Evolutionary conservation across 2,888 invertebrate species (phyloP).

Genomic region (Noctua janthe): DNA sequence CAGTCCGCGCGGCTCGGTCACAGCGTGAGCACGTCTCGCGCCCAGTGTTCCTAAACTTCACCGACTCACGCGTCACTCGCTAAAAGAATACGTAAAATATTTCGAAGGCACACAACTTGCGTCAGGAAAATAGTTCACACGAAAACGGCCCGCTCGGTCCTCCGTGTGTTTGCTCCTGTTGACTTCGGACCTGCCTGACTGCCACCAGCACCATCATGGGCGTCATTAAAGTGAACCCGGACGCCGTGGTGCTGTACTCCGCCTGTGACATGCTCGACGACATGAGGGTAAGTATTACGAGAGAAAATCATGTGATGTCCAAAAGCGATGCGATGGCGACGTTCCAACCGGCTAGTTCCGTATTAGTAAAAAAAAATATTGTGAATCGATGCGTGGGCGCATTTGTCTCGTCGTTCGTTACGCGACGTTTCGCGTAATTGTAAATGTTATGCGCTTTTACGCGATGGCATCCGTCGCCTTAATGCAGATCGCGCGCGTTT

Average conservation of each 20-base stretch:
- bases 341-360: slow-evolving; percentile 76
- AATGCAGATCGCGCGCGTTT: slow-evolving; percentile 70
- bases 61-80: slow-evolving; percentile 82
- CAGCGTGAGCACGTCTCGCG: slow-evolving; percentile 87
- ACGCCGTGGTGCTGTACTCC: slow-evolving; percentile 86
- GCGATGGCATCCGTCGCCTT: slow-evolving; percentile 69
- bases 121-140: slow-evolving; percentile 75
- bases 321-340: slow-evolving; percentile 69
- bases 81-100: slow-evolving; percentile 68
- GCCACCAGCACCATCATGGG: slow-evolving; percentile 78
- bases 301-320: slow-evolving; percentile 75
- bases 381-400: slow-evolving; percentile 78
- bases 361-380: slow-evolving; percentile 76
- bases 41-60: slow-evolving; percentile 81
- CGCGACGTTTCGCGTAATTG: slow-evolving; percentile 73
- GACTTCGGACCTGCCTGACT: slow-evolving; percentile 52
- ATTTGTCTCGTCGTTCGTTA: slow-evolving; percentile 58
- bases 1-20: slow-evolving; percentile 90
- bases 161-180: slow-evolving; percentile 77
- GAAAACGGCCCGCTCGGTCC: slow-evolving; percentile 82
- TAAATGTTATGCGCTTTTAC: slow-evolving; percentile 78
- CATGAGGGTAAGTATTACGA: slow-evolving; percentile 84
- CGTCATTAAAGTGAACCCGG: slow-evolving; percentile 87
- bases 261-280: slow-evolving; percentile 88
- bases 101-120: slow-evolving; percentile 73